Evolutionary conservation across 2,113 vertebrate genomes (phyloP).

Genomic region (Sminthopsis crassicaudata): DNA sequence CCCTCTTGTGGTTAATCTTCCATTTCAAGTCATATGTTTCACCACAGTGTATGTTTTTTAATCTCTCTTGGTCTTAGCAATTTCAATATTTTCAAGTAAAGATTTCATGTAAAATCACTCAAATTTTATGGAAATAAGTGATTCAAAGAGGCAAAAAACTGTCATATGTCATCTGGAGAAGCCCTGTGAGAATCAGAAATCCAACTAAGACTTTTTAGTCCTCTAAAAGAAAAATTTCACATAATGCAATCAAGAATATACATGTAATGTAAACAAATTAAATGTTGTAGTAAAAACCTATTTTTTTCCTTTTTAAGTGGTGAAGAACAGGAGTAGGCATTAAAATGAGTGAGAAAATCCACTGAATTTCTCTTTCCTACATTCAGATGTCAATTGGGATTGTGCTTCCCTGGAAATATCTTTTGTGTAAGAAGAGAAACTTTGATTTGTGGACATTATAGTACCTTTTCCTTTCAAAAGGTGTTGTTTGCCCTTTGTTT

Average conservation of each 20-base stretch:
- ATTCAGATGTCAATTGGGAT: neutral
- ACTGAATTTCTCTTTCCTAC: constrained; percentile 21
- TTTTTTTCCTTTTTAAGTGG: neutral
- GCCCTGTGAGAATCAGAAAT: neutral
- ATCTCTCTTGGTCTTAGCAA: neutral
- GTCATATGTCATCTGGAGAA: neutral
- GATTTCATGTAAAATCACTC: neutral
- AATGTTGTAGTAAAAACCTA: neutral
- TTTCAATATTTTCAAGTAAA: neutral
- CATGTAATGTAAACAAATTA: neutral
- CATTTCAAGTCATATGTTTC: constrained; percentile 11
- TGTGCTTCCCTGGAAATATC: neutral
- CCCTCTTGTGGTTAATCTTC: neutral
- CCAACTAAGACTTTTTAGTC: neutral
- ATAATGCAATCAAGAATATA: neutral
- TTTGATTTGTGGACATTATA: neutral
- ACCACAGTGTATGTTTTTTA: neutral
- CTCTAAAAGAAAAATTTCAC: neutral
- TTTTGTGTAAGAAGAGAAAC: neutral
- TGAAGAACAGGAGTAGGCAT: constrained; percentile 10
- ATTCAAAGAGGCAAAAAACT: neutral
- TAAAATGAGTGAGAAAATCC: neutral
- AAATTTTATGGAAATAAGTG: constrained; percentile 13
- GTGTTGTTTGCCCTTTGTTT: neutral
- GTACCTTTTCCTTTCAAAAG: neutral